A percentile compares a stretch with the other conserved stretches of the same genome.
phyloP scores from a whole-genome alignment of 2,888 invertebrate species.

The Erynnis tages region DNA sequence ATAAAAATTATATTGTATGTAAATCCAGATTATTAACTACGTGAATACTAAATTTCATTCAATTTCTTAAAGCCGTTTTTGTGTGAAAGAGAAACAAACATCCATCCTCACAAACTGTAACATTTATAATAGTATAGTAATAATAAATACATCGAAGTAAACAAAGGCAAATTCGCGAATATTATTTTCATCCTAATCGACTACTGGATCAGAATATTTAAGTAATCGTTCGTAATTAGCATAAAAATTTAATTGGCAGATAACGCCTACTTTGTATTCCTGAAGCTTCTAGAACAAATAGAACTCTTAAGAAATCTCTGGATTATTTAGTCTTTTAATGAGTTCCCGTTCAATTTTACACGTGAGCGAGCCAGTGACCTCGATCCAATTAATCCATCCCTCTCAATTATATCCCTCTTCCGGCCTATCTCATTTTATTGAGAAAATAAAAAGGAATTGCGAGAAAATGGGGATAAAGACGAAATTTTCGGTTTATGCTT shows the following conservation, averaged over 20 bases:
- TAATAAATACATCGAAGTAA: too few relatives aligned
- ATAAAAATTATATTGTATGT: too few relatives aligned
- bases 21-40: too few relatives aligned
- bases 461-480: conserved; percentile 18
- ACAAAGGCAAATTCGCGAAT: too few relatives aligned
- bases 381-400: conserved; percentile 36
- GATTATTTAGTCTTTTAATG: conserved; percentile 34
- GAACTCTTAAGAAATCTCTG: conserved; percentile 4
- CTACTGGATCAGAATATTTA: too few relatives aligned
- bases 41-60: too few relatives aligned
- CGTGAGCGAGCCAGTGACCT: conserved; percentile 35
- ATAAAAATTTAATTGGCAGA: not conserved
- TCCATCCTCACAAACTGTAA: too few relatives aligned
- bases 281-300: conserved; percentile 2
- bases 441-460: conserved; percentile 28
- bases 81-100: too few relatives aligned
- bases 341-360: conserved; percentile 45
- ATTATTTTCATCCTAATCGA: too few relatives aligned
- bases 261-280: not conserved
- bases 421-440: conserved; percentile 33
- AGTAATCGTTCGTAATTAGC: too few relatives aligned
- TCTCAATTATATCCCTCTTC: conserved; percentile 34
- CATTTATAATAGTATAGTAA: too few relatives aligned
- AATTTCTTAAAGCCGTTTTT: too few relatives aligned
- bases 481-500: not conserved